Evolutionary conservation across 2,113 vertebrate genomes (phyloP).

Genomic region (Halichoeres trimaculatus): DNA sequence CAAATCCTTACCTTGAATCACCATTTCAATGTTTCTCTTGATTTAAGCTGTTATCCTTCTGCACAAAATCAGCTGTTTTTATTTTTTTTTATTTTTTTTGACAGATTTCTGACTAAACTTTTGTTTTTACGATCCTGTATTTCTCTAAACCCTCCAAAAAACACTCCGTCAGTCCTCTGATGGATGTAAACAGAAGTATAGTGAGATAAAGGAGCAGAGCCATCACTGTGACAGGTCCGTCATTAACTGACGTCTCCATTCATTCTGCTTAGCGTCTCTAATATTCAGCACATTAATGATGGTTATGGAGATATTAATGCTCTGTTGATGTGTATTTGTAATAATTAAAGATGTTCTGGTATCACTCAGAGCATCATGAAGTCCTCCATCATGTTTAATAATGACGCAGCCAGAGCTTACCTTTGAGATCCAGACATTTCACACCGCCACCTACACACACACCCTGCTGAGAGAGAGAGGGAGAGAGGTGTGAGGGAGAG

Average conservation of each 20-base stretch:
- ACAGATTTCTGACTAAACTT: no score
- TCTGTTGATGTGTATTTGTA: conserved; percentile 1
- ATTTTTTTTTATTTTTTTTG: no score
- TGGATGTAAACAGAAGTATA: neutral
- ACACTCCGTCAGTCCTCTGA: no score
- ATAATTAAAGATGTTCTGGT: neutral
- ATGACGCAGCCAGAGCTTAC: conserved; percentile 72
- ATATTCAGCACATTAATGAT: neutral
- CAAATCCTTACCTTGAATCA: no score
- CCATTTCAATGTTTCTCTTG: no score
- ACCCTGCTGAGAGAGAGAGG: conserved; percentile 70
- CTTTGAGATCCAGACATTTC: conserved; percentile 82
- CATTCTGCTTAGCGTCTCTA: neutral
- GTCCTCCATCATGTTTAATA: conserved; percentile 58
- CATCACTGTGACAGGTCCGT: neutral
- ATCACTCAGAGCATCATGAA: conserved; percentile 11
- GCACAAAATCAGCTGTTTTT: no score
- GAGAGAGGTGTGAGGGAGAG: conserved; percentile 56
- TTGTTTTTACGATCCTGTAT: no score
- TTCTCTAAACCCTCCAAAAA: no score
- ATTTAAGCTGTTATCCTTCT: no score
- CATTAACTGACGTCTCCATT: neutral
- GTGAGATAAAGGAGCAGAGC: neutral
- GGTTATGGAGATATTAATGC: neutral
- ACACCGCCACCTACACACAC: conserved; percentile 72